phyloP scores from a whole-genome alignment of 2,888 invertebrate species.

The Galeopsomyia nigrocyanea region DNA sequence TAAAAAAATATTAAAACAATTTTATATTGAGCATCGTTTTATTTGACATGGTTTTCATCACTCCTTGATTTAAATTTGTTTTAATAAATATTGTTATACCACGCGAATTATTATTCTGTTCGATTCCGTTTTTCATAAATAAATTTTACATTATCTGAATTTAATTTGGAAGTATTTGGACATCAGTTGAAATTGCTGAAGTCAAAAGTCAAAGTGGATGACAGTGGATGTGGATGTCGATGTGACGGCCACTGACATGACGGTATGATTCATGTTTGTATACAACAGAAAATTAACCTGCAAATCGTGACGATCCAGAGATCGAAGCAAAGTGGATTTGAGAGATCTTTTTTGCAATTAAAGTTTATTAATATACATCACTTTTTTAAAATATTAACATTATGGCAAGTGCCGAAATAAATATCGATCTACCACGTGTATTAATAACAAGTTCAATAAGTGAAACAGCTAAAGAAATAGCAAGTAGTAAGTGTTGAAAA shows the following conservation, averaged over 20 bases:
- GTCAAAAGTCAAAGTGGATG: too few relatives aligned
- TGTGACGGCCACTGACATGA: background rate
- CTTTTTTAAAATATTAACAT: background rate
- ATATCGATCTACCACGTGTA: slow-evolving; percentile 61
- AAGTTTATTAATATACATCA: background rate
- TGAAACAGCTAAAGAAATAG: slow-evolving; percentile 59
- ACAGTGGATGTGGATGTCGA: too few relatives aligned
- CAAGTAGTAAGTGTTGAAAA: slow-evolving; percentile 54
- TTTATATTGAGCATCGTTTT: background rate
- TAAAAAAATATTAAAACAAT: slow-evolving; percentile 34
- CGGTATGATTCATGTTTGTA: slow-evolving; percentile 30
- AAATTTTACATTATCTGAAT: slow-evolving; percentile 2
- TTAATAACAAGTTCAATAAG: slow-evolving; percentile 58
- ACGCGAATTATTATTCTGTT: background rate
- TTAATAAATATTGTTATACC: slow-evolving; percentile 14
- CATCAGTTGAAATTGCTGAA: too few relatives aligned
- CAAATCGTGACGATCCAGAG: slow-evolving; percentile 4
- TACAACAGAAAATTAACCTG: slow-evolving; percentile 42
- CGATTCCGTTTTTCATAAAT: background rate
- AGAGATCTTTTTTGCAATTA: background rate
- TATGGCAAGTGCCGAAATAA: slow-evolving; percentile 28
- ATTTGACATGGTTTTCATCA: too few relatives aligned
- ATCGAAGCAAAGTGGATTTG: background rate
- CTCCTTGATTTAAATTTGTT: too few relatives aligned
- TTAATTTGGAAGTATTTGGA: background rate